phyloP scores from a whole-genome alignment of 2,888 invertebrate genomes.

The Helobdella robusta region DNA sequence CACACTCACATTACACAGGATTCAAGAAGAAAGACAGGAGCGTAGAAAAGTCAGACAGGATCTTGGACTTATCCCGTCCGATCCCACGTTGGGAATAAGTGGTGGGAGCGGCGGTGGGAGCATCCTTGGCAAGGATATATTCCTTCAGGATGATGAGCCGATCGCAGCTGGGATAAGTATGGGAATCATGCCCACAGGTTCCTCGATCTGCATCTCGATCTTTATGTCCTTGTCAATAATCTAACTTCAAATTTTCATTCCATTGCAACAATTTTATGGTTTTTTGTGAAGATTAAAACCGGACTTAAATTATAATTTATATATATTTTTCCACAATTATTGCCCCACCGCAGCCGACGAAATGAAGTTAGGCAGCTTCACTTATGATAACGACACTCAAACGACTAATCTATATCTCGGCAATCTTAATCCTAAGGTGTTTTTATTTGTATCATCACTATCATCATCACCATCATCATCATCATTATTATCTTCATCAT shows the following conservation, averaged over 20 bases:
- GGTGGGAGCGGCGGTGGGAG: neutral
- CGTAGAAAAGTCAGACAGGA: slow-evolving; percentile 64
- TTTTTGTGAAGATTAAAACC: too few relatives aligned
- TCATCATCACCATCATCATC: too few relatives aligned
- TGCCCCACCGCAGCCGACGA: slow-evolving; percentile 31
- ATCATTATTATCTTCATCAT: too few relatives aligned
- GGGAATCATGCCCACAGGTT: slow-evolving; percentile 23
- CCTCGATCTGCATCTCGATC: neutral
- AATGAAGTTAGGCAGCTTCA: slow-evolving; percentile 30
- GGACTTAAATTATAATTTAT: too few relatives aligned
- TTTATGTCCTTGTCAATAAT: neutral
- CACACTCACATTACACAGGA: slow-evolving; percentile 55
- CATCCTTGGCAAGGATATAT: neutral
- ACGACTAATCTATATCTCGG: slow-evolving; percentile 96
- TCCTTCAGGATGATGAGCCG: slow-evolving; percentile 21
- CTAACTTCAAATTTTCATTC: neutral
- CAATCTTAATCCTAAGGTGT: slow-evolving; percentile 88
- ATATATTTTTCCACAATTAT: neutral
- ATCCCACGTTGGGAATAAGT: slow-evolving; percentile 15
- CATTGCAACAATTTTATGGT: neutral
- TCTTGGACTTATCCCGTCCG: slow-evolving; percentile 27
- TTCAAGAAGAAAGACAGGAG: slow-evolving; percentile 93
- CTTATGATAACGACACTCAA: slow-evolving; percentile 70
- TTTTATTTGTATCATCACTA: too few relatives aligned
- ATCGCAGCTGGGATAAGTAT: slow-evolving; percentile 30